Percentiles rank a stretch among this genome's conserved stretches.
Conservation (phyloP, 2,888 invertebrate genomes). For the Eueremaeus valkanovi region DNA sequence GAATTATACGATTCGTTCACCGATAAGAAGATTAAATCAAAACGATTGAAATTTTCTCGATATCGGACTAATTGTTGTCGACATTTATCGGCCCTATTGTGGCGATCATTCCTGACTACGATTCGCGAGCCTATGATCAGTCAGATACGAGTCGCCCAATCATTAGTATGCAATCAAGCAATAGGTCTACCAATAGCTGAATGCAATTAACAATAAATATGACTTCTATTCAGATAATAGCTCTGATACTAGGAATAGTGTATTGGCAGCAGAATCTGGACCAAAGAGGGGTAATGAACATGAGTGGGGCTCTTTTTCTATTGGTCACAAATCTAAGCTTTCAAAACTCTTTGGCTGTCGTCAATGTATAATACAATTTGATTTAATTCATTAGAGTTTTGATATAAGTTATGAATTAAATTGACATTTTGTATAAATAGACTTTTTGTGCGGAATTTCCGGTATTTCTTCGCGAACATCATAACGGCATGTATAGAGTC, state of each 20-base stretch:
- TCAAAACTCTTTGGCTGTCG: constrained; percentile 55
- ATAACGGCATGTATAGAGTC: constrained; percentile 83
- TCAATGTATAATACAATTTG: too few relatives aligned
- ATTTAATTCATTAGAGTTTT: constrained; percentile 48
- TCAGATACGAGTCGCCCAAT: constrained; percentile 80
- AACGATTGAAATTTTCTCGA: constrained; percentile 24
- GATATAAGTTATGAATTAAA: neutral
- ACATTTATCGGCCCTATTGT: constrained; percentile 81
- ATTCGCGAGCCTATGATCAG: constrained; percentile 85
- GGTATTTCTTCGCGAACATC: constrained; percentile 80
- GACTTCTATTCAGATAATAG: constrained; percentile 50
- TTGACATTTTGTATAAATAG: constrained; percentile 55
- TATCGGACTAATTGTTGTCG: constrained; percentile 82
- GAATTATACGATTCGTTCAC: neutral
- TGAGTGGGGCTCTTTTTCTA: constrained; percentile 54
- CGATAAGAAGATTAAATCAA: neutral
- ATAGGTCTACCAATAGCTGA: too few relatives aligned
- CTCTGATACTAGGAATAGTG: constrained; percentile 53
- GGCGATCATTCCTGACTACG: constrained; percentile 83
- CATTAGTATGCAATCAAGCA: constrained; percentile 65
- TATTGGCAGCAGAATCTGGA: constrained; percentile 51
- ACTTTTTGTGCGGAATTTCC: constrained; percentile 85
- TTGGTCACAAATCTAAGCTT: constrained; percentile 53
- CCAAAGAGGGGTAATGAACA: constrained; percentile 53
- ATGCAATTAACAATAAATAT: too few relatives aligned